Percentiles rank a stretch among this genome's conserved stretches.
Conservation (phyloP, 2,888 invertebrate species). For the Leptinotarsa peninsularis region DNA sequence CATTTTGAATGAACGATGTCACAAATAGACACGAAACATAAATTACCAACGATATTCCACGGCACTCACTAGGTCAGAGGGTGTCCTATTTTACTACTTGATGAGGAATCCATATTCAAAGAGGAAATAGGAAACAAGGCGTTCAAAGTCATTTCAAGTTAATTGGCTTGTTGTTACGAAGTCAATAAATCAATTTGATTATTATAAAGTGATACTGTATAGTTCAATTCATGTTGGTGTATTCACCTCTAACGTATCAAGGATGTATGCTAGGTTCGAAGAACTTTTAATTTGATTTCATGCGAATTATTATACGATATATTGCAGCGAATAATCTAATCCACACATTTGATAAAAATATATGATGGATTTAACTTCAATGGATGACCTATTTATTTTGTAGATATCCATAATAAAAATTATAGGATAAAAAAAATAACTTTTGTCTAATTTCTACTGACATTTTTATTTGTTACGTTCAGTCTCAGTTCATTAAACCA, state of each 20-base stretch:
- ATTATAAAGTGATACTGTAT: neutral
- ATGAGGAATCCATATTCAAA: slow-evolving; percentile 4
- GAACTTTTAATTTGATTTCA: too few species aligned
- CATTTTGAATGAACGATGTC: slow-evolving; percentile 15
- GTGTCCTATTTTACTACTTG: slow-evolving; percentile 1
- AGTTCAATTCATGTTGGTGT: neutral
- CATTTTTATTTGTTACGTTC: too few species aligned
- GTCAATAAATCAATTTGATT: neutral
- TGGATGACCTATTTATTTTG: too few species aligned
- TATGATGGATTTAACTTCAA: too few species aligned
- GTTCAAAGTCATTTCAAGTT: neutral
- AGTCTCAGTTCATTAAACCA: too few species aligned
- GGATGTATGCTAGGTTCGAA: too few species aligned
- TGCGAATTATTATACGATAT: too few species aligned
- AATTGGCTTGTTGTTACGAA: neutral
- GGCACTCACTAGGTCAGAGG: neutral
- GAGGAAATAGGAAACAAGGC: neutral
- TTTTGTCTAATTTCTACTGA: too few species aligned
- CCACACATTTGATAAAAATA: too few species aligned
- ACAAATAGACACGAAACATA: slow-evolving; percentile 15
- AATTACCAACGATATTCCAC: neutral
- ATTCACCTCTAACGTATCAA: neutral
- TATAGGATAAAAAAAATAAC: too few species aligned
- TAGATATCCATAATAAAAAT: too few species aligned
- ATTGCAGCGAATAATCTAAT: too few species aligned